Conservation (phyloP, 2,797 vertebrate species). For the Balearica regulorum region DNA sequence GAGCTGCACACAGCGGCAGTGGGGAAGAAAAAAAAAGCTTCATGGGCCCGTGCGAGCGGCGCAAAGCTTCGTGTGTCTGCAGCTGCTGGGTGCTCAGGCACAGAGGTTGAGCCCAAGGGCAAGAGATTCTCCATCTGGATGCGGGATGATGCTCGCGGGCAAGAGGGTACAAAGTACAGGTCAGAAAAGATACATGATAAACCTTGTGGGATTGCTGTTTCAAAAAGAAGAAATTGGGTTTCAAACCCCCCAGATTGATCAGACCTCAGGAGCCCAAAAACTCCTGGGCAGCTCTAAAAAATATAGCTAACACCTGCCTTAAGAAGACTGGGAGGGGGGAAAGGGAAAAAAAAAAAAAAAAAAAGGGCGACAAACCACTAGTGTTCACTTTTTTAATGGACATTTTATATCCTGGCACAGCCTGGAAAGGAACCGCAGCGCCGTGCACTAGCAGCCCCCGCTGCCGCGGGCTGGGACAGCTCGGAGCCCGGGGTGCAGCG, state of each 20-base stretch:
- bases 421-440: not conserved
- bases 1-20: not conserved
- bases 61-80: rapidly evolving
- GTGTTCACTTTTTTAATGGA: not conserved
- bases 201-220: not conserved
- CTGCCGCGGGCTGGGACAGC: not conserved
- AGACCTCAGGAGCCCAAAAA: not conserved
- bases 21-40: not conserved
- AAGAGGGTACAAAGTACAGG: not conserved
- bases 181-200: not conserved
- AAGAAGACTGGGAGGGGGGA: rapidly evolving
- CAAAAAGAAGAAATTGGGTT: not conserved
- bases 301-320: not conserved
- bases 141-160: not conserved
- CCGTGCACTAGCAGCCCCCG: rapidly evolving
- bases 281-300: not conserved
- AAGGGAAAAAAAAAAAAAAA: no score
- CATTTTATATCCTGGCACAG: not conserved
- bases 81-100: not conserved
- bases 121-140: not conserved
- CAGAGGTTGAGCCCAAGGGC: not conserved
- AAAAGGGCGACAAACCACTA: not conserved
- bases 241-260: not conserved
- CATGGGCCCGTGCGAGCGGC: rapidly evolving
- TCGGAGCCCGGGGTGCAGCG: not conserved